phyloP scores from a whole-genome alignment of 2,888 invertebrate genomes.

The Megamerina dolium region DNA sequence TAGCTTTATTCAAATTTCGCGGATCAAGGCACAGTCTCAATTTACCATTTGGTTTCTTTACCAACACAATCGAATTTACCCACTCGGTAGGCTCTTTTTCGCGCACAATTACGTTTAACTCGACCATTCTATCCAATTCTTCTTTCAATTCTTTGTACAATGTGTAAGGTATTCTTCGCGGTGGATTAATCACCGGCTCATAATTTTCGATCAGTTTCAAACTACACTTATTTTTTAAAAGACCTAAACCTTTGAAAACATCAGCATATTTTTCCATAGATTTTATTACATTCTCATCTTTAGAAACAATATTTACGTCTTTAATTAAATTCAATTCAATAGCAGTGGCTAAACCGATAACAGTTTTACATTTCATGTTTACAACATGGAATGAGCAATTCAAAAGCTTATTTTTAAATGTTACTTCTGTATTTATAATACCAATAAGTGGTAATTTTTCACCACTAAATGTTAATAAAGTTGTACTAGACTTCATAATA shows the following conservation, averaged over 20 bases:
- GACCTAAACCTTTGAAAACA: no score
- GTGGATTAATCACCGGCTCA: not conserved
- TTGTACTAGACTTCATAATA: no score
- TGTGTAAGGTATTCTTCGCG: no score
- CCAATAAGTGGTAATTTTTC: no score
- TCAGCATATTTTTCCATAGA: not conserved
- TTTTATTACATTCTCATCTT: no score
- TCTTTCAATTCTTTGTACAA: not conserved
- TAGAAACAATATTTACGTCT: not conserved
- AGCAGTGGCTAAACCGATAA: constrained; percentile 2
- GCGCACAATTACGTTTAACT: no score
- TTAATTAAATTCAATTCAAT: constrained; percentile 1
- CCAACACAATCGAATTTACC: constrained; percentile 9
- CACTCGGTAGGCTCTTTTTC: constrained; percentile 12
- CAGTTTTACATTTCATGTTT: not conserved
- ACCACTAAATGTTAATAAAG: no score
- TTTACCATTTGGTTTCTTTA: constrained; percentile 9
- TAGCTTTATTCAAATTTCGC: no score
- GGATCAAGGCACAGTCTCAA: no score
- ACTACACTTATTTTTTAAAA: not conserved
- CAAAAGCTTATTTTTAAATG: no score
- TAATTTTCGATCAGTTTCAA: not conserved
- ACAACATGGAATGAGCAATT: not conserved
- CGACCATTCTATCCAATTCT: not conserved
- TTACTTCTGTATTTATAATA: no score